Evolutionary conservation across 2,888 invertebrate genomes (phyloP).

Genomic region (Encarsia formosa): DNA sequence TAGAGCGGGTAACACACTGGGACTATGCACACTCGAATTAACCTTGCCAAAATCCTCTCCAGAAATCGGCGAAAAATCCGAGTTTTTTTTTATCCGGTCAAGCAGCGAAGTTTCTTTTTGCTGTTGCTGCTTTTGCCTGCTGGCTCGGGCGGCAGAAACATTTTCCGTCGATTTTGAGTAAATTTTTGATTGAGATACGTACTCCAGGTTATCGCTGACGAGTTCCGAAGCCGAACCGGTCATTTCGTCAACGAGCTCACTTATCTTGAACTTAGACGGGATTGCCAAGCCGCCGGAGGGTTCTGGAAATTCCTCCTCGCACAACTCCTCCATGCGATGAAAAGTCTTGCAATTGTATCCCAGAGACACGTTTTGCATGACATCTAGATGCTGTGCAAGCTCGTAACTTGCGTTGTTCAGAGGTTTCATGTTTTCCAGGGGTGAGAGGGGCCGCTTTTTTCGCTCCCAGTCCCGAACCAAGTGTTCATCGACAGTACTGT

Average conservation of each 20-base stretch:
- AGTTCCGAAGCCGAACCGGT: conserved; percentile 34
- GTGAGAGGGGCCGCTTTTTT: conserved; percentile 13
- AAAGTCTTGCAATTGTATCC: conserved; percentile 29
- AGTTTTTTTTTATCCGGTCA: conserved; percentile 50
- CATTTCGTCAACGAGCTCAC: conserved; percentile 35
- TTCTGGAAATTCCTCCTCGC: conserved; percentile 43
- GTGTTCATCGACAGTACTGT: conserved; percentile 38
- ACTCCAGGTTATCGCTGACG: conserved; percentile 8
- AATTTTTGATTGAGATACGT: conserved; percentile 13
- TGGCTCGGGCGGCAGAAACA: conserved; percentile 17
- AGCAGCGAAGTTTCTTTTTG: conserved; percentile 29
- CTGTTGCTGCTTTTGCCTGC: conserved; percentile 5
- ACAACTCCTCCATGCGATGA: conserved; percentile 44
- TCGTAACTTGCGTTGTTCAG: conserved; percentile 48
- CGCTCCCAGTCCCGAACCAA: conserved; percentile 1
- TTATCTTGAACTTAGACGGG: conserved; percentile 31
- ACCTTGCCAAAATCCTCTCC: conserved; percentile 35
- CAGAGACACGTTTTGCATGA: conserved; percentile 37
- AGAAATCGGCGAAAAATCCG: conserved; percentile 47
- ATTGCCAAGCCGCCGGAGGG: conserved; percentile 21
- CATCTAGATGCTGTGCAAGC: conserved; percentile 46
- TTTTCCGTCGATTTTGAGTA: conserved; percentile 37
- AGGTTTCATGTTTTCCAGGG: conserved; percentile 32
- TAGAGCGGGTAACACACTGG: conserved; percentile 25
- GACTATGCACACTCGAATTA: conserved; percentile 12